These are phyloP conservation scores for Nannoperca obscura DNA, from an alignment of 2,797 vertebrate species.

Conservation along the genomic window DNA sequence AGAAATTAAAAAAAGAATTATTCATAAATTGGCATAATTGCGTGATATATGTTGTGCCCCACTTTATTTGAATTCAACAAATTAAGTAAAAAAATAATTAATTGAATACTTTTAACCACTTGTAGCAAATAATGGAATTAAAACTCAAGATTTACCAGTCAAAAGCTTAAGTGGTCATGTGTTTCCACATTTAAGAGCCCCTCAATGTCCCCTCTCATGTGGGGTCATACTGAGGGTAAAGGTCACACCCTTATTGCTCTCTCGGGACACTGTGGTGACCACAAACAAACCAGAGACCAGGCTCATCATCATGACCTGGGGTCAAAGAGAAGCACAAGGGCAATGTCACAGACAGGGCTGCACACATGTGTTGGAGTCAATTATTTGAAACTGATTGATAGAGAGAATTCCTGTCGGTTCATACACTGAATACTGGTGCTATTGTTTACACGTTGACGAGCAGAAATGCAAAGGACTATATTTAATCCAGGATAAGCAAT, in stretches of 20 bases:
- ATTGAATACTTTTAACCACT: neutral
- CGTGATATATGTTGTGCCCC: neutral
- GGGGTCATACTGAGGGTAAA: conserved; percentile 55
- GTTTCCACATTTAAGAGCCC: conserved; percentile 7
- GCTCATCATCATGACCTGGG: conserved; percentile 51
- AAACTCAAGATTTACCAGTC: neutral
- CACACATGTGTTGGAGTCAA: conserved; percentile 41
- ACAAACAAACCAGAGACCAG: conserved; percentile 48
- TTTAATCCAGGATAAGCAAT: neutral
- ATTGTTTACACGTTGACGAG: neutral
- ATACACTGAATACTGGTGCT: neutral
- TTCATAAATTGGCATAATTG: conserved; percentile 3
- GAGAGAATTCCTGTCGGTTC: conserved; percentile 11
- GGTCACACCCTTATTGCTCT: conserved; percentile 62
- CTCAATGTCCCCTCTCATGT: neutral
- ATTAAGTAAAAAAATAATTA: neutral
- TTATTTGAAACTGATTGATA: conserved; percentile 22
- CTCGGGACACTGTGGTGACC: conserved; percentile 59
- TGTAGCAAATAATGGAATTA: neutral
- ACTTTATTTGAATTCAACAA: conserved; percentile 4
- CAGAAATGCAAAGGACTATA: neutral
- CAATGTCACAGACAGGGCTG: conserved; percentile 45
- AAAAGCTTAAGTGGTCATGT: neutral
- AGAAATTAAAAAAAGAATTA: conserved; percentile 32
- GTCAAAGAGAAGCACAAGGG: conserved; percentile 53